phyloP scores from a whole-genome alignment of 2,113 vertebrate genomes.

The Seriola quinqueradiata region DNA sequence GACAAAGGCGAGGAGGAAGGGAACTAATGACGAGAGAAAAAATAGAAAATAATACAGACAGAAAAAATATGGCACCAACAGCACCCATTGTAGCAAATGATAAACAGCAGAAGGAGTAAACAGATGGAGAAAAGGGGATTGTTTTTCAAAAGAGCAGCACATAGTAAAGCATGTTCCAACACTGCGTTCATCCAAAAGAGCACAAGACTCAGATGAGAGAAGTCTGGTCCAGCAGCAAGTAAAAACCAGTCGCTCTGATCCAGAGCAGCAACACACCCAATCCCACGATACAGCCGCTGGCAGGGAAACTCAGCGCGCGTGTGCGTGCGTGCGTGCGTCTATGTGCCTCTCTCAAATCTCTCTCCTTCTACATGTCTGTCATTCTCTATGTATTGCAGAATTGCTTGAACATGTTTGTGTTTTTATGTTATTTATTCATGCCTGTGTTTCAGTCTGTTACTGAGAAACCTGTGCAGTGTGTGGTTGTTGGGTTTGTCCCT shows the following conservation, averaged over 20 bases:
- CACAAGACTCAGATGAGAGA: constrained; percentile 48
- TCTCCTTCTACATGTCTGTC: constrained; percentile 16
- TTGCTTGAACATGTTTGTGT: constrained; percentile 17
- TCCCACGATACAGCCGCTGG: constrained; percentile 54
- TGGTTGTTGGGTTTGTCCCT: constrained; percentile 21
- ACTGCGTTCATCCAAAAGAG: constrained; percentile 57
- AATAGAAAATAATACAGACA: constrained; percentile 7
- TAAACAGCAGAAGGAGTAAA: constrained; percentile 63
- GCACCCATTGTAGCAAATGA: constrained; percentile 11
- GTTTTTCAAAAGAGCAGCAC: constrained; percentile 50
- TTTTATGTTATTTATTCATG: constrained; percentile 50
- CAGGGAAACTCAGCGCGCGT: constrained; percentile 28
- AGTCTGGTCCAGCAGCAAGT: constrained; percentile 60
- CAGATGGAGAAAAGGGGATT: constrained; percentile 56
- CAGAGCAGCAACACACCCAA: constrained; percentile 66
- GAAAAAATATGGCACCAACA: constrained; percentile 17
- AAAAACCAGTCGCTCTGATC: constrained; percentile 55
- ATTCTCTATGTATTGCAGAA: constrained; percentile 18
- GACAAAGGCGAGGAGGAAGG: background rate
- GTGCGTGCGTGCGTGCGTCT: background rate
- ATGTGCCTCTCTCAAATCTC: constrained; percentile 14
- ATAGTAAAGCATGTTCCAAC: constrained; percentile 51
- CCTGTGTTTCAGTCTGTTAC: background rate
- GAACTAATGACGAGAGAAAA: background rate
- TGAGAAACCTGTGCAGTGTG: background rate